phyloP scores from a whole-genome alignment of 1,140 invertebrate genomes.

The Cydia amplana region DNA sequence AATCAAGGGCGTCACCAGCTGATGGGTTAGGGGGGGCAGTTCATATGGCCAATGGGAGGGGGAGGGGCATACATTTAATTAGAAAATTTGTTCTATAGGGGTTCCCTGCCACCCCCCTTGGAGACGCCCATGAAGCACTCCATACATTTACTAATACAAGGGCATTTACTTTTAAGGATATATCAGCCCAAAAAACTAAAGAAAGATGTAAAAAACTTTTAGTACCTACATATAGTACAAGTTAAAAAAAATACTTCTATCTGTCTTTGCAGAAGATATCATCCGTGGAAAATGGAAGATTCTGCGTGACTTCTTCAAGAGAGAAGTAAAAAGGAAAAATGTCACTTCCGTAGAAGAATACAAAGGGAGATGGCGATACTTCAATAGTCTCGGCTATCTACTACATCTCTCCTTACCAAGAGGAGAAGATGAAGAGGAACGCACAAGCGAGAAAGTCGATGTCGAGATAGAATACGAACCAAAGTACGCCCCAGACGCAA shows the following conservation, averaged over 20 bases:
- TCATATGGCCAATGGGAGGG: no score
- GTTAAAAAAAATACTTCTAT: background rate
- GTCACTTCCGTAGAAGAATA: slow-evolving; percentile 40
- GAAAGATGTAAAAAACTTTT: no score
- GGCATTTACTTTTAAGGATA: no score
- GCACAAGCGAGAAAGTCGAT: slow-evolving; percentile 4
- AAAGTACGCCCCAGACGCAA: slow-evolving; percentile 9
- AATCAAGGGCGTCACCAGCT: no score
- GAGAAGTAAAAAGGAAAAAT: slow-evolving; percentile 44
- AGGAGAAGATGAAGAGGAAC: slow-evolving; percentile 29
- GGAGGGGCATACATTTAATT: no score
- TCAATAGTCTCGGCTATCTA: slow-evolving; percentile 48
- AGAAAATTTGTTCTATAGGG: no score
- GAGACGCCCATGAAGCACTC: no score
- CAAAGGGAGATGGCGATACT: slow-evolving; percentile 52
- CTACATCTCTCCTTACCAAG: slow-evolving; percentile 9
- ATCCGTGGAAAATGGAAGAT: slow-evolving; percentile 57
- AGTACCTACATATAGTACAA: no score
- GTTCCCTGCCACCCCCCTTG: no score
- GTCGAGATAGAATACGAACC: slow-evolving; percentile 30
- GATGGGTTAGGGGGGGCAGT: no score
- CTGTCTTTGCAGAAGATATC: slow-evolving; percentile 46
- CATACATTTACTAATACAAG: no score
- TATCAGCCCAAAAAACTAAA: no score
- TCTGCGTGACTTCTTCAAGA: slow-evolving; percentile 52